These are phyloP conservation scores for Passer domesticus DNA, from an alignment of 2,113 vertebrate genomes.

Conservation along the genomic window DNA sequence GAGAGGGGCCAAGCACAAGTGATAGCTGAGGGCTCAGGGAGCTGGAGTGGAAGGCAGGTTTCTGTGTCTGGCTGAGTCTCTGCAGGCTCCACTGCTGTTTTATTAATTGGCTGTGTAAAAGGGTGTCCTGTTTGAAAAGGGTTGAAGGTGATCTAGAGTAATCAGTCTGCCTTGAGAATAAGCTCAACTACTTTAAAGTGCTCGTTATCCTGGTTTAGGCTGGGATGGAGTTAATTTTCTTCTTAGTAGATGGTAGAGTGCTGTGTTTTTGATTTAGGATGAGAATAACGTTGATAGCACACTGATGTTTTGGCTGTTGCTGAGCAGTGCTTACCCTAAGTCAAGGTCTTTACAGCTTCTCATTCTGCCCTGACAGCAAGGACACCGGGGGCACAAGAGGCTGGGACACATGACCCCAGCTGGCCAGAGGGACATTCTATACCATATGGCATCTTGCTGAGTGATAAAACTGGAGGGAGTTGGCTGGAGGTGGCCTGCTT, in stretches of 20 bases:
- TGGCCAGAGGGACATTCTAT: neutral
- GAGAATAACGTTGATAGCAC: neutral
- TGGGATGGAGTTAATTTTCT: neutral
- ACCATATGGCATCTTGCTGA: neutral
- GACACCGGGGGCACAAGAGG: neutral
- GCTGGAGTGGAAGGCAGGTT: neutral
- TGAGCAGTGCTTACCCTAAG: neutral
- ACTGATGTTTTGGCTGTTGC: neutral
- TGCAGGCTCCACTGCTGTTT: neutral
- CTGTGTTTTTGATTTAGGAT: neutral
- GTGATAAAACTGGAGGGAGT: neutral
- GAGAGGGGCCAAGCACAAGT: constrained; percentile 20
- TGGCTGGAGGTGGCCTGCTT: neutral
- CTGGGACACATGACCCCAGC: neutral
- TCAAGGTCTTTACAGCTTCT: neutral
- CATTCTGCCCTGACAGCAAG: neutral
- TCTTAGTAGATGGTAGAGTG: neutral
- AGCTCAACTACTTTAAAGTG: neutral
- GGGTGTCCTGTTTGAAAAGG: neutral
- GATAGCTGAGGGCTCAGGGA: neutral
- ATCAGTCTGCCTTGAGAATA: neutral
- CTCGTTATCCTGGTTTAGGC: neutral
- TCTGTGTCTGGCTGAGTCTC: neutral
- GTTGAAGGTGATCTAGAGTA: neutral
- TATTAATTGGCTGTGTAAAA: neutral